Base-by-base conservation (phyloP, 2,113 vertebrate genomes). In the Cryptoleucopteryx plumbea region DNA sequence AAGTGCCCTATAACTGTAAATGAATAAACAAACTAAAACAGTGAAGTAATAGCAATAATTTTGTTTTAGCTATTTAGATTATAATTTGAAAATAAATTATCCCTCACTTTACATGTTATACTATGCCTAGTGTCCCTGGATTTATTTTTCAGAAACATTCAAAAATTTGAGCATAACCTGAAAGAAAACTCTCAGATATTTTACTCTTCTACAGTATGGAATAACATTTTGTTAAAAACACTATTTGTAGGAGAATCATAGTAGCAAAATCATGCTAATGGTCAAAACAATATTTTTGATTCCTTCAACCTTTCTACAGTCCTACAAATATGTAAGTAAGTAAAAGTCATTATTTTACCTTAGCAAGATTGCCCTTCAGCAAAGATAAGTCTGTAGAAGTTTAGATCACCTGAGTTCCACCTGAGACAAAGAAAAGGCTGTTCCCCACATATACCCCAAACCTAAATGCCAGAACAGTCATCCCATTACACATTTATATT, bases 31-130 rank as follows among this genome's bases (percentile, higher is more conserved):
- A 61, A 67, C 19, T 55, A 58, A 32, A 59, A 6, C 1, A 45
- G 25, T 48, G 47, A 40, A 65, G 2, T 13, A 61, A 17, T 19
- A 55, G 3, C 36, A 13, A 79, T 10, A 40, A 47, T 29, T 81
- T 42, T 43, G 3, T 4, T 74, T 79, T 31, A 83, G 21, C 23
- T 74, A 36, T 42, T 84, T 53, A 31, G 34, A 48, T 68, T 19
- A 27, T 53, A 81, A 94, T 85, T 61, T 43, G 36, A 65, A 97
- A 77, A 82, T 66, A 66, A 73, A 50, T 58, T 66, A 66, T 13
- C 16, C 13, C 11, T 45, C 15, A 16, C 11, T 89, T 84, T 27
- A 48, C 7, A 18, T 13, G 14, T 32, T 56, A 63, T 13, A 52
- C 6, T 38, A 40, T 1, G 0, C 40, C 27, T 78, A 38, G 3